Base-by-base conservation (phyloP, 2,797 vertebrate genomes). In the Melanotaenia parkinsoni region DNA sequence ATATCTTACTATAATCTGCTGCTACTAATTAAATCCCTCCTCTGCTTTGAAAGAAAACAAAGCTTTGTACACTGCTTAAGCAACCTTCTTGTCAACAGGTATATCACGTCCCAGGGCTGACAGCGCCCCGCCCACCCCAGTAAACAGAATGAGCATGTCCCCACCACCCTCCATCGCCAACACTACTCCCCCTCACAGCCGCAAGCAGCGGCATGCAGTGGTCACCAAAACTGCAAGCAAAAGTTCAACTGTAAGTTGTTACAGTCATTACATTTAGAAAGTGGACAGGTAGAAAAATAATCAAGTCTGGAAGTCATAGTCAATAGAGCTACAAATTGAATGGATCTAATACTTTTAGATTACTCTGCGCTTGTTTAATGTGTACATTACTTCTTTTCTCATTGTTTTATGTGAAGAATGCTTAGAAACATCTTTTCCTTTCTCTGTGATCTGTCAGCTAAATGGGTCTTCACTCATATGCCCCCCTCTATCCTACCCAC, bases 61-160 rank as follows among this genome's bases (percentile, higher is more conserved):
- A 3, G 5, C 22, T 18, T 18, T 22, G 20, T 51, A 4, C 5
- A 2, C 1, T 3, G 33, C 47, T 86, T 13, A 82, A 76, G 51
- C 47, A 13, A 9, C 8, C 35, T 71, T 71, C 40, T 59, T 72
- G 6, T 80, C 60, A 3, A 58, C 89, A 97, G 97, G 97, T 82
- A 98, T 98, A 89, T 98, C 97, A 22, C 95, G 97, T 5, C 97
- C 97, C 38, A 92, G 97, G 54, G 95, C 97, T 11, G 97, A 99
- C 78, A 99, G 97, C 2, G 96, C 97, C 38, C 97, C 97, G 0
- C 96, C 97, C 80, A 98, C 97, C 0, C 97, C 97, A 0, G 97
- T 98, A 56, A 98, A 97, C 81, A 95, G 96, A 88, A 93, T 98
- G 89, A 99, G 95, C 92, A 97, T 98, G 96, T 96, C 97, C 53